These are phyloP conservation scores for Leptonema lineaticorne DNA, from an alignment of 1,140 invertebrate genomes.

Conservation along the genomic window DNA sequence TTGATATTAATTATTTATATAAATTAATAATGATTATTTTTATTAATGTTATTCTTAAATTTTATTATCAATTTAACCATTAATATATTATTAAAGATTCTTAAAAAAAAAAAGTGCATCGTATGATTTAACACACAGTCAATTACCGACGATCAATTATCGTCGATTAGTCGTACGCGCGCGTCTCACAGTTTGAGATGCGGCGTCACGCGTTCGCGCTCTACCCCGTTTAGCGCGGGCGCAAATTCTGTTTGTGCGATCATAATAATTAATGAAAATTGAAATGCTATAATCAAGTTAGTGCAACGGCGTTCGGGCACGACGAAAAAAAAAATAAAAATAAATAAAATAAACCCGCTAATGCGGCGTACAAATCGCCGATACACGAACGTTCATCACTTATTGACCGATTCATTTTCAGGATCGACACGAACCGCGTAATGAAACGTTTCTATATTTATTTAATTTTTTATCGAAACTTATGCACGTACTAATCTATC, in stretches of 20 bases:
- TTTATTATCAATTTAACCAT: no score
- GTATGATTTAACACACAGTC: no score
- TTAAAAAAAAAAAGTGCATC: no score
- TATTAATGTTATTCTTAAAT: no score
- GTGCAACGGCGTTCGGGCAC: background rate
- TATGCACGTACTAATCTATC: no score
- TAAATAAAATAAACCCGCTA: constrained; percentile 4
- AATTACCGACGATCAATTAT: no score
- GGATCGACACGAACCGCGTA: background rate
- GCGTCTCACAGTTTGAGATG: background rate
- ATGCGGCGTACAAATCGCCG: constrained; percentile 15
- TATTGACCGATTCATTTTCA: constrained; percentile 18
- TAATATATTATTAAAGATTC: no score
- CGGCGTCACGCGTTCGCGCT: constrained; percentile 34
- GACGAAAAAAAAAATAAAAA: background rate
- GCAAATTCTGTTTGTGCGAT: constrained; percentile 33
- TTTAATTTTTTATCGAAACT: no score
- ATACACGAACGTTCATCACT: constrained; percentile 27
- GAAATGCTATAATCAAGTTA: constrained; percentile 41
- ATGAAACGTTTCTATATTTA: no score
- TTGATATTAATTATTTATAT: no score
- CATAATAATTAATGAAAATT: constrained; percentile 41
- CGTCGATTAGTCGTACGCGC: no score
- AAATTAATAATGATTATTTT: no score
- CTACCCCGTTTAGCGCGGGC: constrained; percentile 24